phyloP scores from a whole-genome alignment of 1,140 invertebrate genomes.

The Drosophila mayri region DNA sequence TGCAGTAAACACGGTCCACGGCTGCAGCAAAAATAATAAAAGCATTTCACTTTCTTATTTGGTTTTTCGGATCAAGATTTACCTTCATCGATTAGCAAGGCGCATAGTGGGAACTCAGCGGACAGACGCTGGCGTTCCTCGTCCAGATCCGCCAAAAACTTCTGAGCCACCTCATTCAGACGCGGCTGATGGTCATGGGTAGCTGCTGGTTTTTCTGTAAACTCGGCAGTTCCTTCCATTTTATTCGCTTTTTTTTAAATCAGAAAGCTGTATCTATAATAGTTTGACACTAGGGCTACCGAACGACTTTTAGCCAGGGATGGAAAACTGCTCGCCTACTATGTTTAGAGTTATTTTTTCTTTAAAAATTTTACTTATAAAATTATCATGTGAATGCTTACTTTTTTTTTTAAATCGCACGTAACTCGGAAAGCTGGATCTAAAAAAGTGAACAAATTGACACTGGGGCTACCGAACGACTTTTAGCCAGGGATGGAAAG shows the following conservation, averaged over 20 bases:
- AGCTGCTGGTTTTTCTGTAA: slow-evolving; percentile 53
- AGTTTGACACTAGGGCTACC: too few species aligned
- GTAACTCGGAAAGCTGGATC: too few species aligned
- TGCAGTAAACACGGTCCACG: slow-evolving; percentile 74
- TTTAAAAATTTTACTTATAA: too few species aligned
- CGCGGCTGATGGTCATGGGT: slow-evolving; percentile 71
- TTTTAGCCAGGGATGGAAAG: too few species aligned
- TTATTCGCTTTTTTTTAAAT: slow-evolving; percentile 14
- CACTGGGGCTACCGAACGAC: too few species aligned
- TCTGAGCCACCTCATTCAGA: slow-evolving; percentile 75
- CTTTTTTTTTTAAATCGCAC: background rate
- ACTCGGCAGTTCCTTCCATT: slow-evolving; percentile 62
- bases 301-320: too few species aligned
- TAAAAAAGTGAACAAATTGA: too few species aligned
- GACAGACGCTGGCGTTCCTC: slow-evolving; percentile 71
- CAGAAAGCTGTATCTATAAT: too few species aligned
- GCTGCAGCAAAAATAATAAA: slow-evolving; percentile 23
- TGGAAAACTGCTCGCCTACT: too few species aligned
- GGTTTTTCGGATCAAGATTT: background rate
- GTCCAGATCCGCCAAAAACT: slow-evolving; percentile 74
- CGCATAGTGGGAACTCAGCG: slow-evolving; percentile 70
- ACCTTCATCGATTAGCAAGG: slow-evolving; percentile 74
- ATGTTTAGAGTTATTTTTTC: too few species aligned
- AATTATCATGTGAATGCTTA: too few species aligned
- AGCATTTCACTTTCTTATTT: background rate